Evolutionary conservation across 2,113 vertebrate genomes (phyloP).

Genomic region (Calidris pygmaea): DNA sequence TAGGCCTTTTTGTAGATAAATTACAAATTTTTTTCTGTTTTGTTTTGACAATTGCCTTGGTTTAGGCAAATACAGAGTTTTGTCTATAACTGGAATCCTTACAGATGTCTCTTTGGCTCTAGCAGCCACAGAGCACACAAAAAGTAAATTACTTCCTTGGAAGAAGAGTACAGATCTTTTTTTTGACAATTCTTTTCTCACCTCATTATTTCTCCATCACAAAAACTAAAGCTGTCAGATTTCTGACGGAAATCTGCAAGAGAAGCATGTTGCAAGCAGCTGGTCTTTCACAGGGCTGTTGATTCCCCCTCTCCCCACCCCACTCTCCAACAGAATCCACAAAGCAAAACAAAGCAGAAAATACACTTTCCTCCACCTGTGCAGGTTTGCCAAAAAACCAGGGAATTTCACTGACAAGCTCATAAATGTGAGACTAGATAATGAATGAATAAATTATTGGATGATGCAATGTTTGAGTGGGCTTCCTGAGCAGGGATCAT

Average conservation of each 20-base stretch:
- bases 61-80: not conserved
- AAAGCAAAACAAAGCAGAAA: not conserved
- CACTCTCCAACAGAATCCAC: not conserved
- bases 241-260: conserved; percentile 1
- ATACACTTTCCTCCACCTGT: not conserved
- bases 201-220: conserved; percentile 57
- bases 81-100: not conserved
- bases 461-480: not conserved
- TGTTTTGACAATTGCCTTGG: not conserved
- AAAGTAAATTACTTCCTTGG: conserved; percentile 2
- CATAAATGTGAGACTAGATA: not conserved
- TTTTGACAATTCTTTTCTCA: conserved; percentile 59
- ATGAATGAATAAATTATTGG: not conserved
- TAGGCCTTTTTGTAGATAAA: not conserved
- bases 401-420: not conserved
- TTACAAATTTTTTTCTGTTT: not conserved
- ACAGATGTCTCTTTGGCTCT: not conserved
- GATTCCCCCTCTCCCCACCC: not conserved
- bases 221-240: conserved; percentile 53
- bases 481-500: not conserved
- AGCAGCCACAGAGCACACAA: not conserved
- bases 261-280: conserved; percentile 24
- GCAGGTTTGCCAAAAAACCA: not conserved
- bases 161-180: not conserved
- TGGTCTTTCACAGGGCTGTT: not conserved